Base-by-base conservation (phyloP, 2,113 vertebrate genomes). In the Epinephelus moara region DNA sequence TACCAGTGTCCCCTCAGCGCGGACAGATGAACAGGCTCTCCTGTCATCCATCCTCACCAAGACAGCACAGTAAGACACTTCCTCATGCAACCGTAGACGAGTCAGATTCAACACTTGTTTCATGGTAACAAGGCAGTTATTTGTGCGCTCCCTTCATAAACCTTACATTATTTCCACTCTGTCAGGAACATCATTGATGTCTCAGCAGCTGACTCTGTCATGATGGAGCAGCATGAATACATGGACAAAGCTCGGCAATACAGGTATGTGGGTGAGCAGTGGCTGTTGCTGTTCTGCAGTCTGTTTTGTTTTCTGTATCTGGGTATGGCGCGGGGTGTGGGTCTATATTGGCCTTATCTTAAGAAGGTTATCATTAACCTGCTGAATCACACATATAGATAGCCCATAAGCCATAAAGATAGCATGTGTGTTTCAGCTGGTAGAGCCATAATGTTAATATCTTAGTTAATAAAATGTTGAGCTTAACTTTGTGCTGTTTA, bases 171-270 rank as follows among this genome's bases (percentile, higher is more conserved):
- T 84, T 59, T 66, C 3, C 37, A 66, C 6, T 86, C 25, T 50
- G 59, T 81, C 88, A 99, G 98, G 93, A 99, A 98, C 88, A 99
- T 99, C 92, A 99, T 99, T 0, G 98, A 99, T 9, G 98, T 99
- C 66, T 98, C 97, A 0, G 98, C 98, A 42, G 97, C 97, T 0
- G 98, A 99, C 72, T 98, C 97, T 3, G 97, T 98, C 89, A 97
- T 97, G 78, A 98, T 99, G 97, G 98, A 99, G 86, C 98, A 98
- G 84, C 98, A 99, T 2, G 98, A 99, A 81, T 99, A 98, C 94
- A 99, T 99, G 98, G 98, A 99, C 93, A 96, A 97, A 89, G 98
- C 98, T 15, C 94, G 97, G 70, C 98, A 99, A 89, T 99, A 99
- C 95, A 99, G 97, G 98, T 98, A 80, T 67, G 83, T 75, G 33